These are phyloP conservation scores for Mesorhabditis sp. DNA, from an alignment of 2,888 invertebrate genomes.

Conservation along the genomic window DNA sequence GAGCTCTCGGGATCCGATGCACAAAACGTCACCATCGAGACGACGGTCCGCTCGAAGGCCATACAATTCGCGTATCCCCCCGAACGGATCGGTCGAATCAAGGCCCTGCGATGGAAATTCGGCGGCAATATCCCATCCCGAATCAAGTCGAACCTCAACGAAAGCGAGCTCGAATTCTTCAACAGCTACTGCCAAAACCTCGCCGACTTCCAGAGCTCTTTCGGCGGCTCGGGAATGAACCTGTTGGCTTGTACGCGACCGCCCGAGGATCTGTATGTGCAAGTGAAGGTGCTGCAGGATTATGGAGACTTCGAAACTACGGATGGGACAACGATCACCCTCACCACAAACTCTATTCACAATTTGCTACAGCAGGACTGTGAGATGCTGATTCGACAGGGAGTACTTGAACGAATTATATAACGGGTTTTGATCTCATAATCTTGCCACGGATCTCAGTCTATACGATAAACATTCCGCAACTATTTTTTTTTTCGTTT, in stretches of 20 bases:
- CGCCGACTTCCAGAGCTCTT: constrained; percentile 19
- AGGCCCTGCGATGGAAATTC: constrained; percentile 89
- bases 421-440: not conserved
- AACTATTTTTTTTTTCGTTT: no score
- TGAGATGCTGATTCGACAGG: constrained; percentile 50
- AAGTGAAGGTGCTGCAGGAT: constrained; percentile 74
- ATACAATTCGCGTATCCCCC: constrained; percentile 59
- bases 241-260: constrained; percentile 68
- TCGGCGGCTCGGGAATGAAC: constrained; percentile 23
- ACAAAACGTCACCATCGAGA: not conserved
- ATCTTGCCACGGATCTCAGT: no score
- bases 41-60: not conserved
- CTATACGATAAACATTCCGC: no score
- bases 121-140: constrained; percentile 87
- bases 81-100: constrained; percentile 76
- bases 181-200: constrained; percentile 70
- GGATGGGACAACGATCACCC: constrained; percentile 81
- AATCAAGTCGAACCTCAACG: constrained; percentile 65
- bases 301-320: constrained; percentile 90
- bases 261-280: constrained; percentile 43
- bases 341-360: constrained; percentile 80
- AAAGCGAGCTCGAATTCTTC: constrained; percentile 72
- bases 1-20: not conserved
- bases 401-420: constrained; percentile 32
- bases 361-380: constrained; percentile 46